A percentile compares a stretch with the other conserved stretches of the same genome.
These are phyloP conservation scores for Malurus splendens DNA, from an alignment of 2,797 vertebrate genomes.

Conservation along the genomic window DNA sequence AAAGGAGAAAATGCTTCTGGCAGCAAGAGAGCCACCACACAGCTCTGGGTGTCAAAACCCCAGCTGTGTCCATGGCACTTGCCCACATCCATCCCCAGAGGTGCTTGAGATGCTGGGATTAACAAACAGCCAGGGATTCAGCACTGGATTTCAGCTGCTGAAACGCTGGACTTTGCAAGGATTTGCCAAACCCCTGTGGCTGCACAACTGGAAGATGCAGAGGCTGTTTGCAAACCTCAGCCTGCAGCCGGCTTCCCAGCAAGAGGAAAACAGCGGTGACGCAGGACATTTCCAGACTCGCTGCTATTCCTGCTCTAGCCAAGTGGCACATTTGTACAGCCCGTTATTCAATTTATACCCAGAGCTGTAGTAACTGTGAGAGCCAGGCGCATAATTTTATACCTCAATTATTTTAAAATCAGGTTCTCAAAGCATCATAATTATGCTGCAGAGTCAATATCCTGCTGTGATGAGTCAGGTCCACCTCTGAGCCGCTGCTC, in stretches of 20 bases:
- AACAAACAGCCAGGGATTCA: not conserved
- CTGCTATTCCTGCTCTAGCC: not conserved
- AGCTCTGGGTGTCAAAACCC: not conserved
- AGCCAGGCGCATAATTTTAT: constrained; percentile 36
- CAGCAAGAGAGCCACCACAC: not conserved
- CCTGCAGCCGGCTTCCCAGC: not conserved
- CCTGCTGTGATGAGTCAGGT: constrained; percentile 44
- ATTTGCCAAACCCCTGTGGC: not conserved
- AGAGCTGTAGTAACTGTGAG: constrained; percentile 18
- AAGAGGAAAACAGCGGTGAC: not conserved
- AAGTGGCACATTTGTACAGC: constrained; percentile 13
- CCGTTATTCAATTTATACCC: constrained; percentile 9
- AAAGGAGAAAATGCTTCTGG: not conserved
- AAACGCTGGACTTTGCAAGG: not conserved
- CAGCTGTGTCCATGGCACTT: not conserved
- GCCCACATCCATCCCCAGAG: not conserved
- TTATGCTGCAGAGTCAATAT: constrained; percentile 51
- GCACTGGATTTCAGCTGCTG: not conserved
- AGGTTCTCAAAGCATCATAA: constrained; percentile 39
- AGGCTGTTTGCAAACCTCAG: not conserved
- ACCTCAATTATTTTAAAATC: constrained; percentile 55
- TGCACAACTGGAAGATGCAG: not conserved
- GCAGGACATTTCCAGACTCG: not conserved
- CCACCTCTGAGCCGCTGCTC: constrained; percentile 11
- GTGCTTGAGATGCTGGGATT: not conserved